Evolutionary conservation across 92 coral and sea anemone genomes (phyloP), one percentile per base, ranked within the genome.

Genomic region (Epizoanthus scotinus): DNA sequence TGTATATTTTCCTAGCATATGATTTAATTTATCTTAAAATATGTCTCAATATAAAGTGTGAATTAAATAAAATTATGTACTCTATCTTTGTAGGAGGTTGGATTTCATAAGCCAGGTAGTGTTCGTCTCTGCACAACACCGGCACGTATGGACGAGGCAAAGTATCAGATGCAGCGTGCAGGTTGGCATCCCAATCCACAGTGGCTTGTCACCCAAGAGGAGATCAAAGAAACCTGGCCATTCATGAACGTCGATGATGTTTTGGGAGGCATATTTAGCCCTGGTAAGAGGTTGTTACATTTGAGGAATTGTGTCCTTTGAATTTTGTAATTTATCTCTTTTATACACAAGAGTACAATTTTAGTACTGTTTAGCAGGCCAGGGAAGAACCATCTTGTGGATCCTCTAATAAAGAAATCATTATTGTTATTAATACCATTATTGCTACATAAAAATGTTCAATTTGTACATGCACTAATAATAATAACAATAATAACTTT

Each of bases 151-250:
- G 99, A 96, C 74, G 99, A 96, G 82, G 94, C 91, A 0, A 88
- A 77, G 55, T 88, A 96, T 63, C 98, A 96, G 86, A 96, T 91
- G 99, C 90, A 89, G 61, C 84, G 99, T 25, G 90, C 88, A 7
- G 99, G 99, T 8, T 89, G 98, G 93, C 99, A 94, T 20, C 91
- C 92, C 27, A 95, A 97, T 2, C 96, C 91, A 1, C 99, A 96
- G 80, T 89, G 97, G 92, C 84, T 96, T 21, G 90, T 96, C 28
- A 91, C 97, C 26, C 95, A 98, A 25, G 98, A 96, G 3, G 95
- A 96, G 38, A 93, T 96, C 65, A 89, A 93, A 49, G 78, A 96
- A 77, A 83, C 94, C 88, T 84, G 88, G 64, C 99, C 99, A 31
- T 82, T 96, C 18, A 84, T 96, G 28, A 96, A 96, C 24, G 86